Evolutionary conservation across 1,140 invertebrate species (phyloP), one percentile per base, ranked within the genome.

Genomic region (Zaprionus davidi): DNA sequence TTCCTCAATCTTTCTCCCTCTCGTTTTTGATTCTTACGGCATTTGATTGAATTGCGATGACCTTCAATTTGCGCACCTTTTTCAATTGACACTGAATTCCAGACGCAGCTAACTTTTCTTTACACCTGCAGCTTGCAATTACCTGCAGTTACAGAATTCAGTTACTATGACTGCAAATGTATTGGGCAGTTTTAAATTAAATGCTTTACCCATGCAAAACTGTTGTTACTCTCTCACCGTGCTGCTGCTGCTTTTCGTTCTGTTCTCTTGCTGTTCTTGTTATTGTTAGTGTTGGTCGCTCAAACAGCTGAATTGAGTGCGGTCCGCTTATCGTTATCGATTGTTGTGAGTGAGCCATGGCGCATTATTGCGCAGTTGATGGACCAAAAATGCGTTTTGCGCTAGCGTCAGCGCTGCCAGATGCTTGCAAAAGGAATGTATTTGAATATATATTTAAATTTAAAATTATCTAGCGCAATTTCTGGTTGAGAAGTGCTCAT

Each of bases 41-140:
- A 68, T 68, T 60, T 55, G 28, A 53, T 36, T 62, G 38, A 65
- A 56, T 17, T 75, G 58, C 41, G n/a, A 13, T 51, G 46, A 75
- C 72, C 72, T 75, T 75, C 72, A 75, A n/a, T 34, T 53, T 38
- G n/a, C 28, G 56, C 51, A 70, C 49, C 51, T 22, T 56, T 12
- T 6, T n/a, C 51, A 28, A 58, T n/a, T 60, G 56, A 28, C 20
- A 9, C 31, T 17, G 7, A 60, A 66, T 28, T 28, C 20, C 5
- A 24, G 20, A 13, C 46, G 20, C 46, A 51, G 17, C 17, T 2
- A 22, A 46, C 41, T 28, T 26, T 4, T 24, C 11, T 53, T 71
- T 38, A 65, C 31, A 55, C 26, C 5, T 9, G 41, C n/a, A 44
- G 22, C 38, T 22, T 24, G 13, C 26, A 55, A 20, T 41, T 56